Base-by-base conservation (phyloP, 2,888 invertebrate species). In the Thymelicus acteon region DNA sequence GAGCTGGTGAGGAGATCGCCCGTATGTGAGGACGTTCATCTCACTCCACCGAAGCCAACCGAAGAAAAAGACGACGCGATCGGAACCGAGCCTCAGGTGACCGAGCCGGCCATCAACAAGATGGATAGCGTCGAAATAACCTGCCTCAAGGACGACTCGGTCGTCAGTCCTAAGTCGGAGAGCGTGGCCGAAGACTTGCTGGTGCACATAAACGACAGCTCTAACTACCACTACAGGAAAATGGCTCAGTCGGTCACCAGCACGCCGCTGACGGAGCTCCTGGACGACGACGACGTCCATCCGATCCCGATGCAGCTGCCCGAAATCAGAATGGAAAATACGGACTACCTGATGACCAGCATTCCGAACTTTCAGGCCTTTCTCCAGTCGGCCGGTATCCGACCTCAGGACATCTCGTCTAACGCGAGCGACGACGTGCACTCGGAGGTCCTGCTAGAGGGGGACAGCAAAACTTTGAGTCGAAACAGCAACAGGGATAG, bases 101-200 rank as follows among this genome's bases (percentile, higher is more conserved):
- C 75, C 1, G 82, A 87, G 47, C 87, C 87, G 6, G 74, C 75
- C 31, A 67, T 91, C 1, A 87, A 86, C 24, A 91, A 87, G 79
- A 88, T 92, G 85, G 91, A 93, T 40, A 93, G 92, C 74, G 81
- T 93, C 8, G 93, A 93, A 58, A 85, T 92, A 73, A 80, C 85
- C 31, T 92, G 88, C 69, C 79, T 92, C 4, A 80, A 85, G 72
- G 89, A 92, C 49, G 78, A 85, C 74, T 75, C 83, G 3, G 72
- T 76, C n/a, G 84, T 84, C 19, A 65, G 73, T 5, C 79, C 82
- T 63, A 81, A 78, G 72, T 74, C 77, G 2, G 83, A 80, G 62
- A 48, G 31, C 47, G 54, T 58, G 12, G 77, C 74, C 49, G 58
- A 79, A 37, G 68, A 72, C 5, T 47, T 70, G n/a, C 47, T 62